Evolutionary conservation across 2,888 invertebrate species (phyloP).

Genomic region (Eumacrocentrus americanus): DNA sequence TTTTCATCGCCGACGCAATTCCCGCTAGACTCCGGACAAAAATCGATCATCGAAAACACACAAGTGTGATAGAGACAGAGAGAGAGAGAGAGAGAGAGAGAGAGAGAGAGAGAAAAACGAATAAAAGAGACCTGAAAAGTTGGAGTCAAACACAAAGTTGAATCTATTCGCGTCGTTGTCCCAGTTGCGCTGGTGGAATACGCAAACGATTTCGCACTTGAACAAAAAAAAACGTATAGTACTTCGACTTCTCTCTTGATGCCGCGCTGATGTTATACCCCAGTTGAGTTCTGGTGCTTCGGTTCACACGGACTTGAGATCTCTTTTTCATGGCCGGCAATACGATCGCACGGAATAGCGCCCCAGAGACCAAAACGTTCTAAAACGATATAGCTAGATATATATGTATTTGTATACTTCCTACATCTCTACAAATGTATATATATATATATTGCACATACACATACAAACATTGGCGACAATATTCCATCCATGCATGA

Average conservation of each 20-base stretch:
- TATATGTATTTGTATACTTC: too few species aligned
- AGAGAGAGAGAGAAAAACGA: background rate
- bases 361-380: constrained; percentile 1
- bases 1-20: constrained; percentile 11
- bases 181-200: constrained; percentile 17
- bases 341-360: constrained; percentile 5
- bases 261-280: background rate
- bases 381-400: background rate
- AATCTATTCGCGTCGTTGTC: constrained; percentile 12
- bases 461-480: too few species aligned
- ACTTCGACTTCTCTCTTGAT: background rate
- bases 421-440: too few species aligned
- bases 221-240: background rate
- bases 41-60: background rate
- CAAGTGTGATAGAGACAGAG: background rate
- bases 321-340: constrained; percentile 6
- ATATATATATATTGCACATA: too few species aligned
- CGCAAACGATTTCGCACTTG: constrained; percentile 2
- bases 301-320: background rate
- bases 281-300: background rate
- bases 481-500: background rate
- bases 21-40: background rate
- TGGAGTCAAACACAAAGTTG: constrained; percentile 4
- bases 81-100: background rate
- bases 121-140: background rate